phyloP scores from a whole-genome alignment of 2,888 invertebrate genomes.

The Ethmia dodecea region DNA sequence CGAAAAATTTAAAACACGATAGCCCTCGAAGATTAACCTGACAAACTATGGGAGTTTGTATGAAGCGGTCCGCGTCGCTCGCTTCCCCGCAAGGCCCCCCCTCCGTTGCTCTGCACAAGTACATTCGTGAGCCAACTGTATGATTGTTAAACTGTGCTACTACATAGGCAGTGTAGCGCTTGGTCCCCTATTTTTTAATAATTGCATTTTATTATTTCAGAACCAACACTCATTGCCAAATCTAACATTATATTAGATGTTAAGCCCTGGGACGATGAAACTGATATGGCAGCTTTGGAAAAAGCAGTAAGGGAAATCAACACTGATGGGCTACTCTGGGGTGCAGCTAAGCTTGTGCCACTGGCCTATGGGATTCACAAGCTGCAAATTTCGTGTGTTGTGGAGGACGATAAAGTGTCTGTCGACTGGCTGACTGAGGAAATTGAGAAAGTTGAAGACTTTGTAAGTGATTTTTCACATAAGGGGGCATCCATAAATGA shows the following conservation, averaged over 20 bases:
- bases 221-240: constrained; percentile 94
- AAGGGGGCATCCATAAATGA: no score
- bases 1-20: no score
- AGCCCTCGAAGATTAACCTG: no score
- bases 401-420: constrained; percentile 97
- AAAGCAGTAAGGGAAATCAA: constrained; percentile 84
- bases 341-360: constrained; percentile 93
- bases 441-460: constrained; percentile 90
- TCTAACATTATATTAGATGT: constrained; percentile 96
- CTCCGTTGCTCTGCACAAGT: no score
- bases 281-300: constrained; percentile 93
- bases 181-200: no score
- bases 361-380: constrained; percentile 95
- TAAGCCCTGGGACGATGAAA: constrained; percentile 96
- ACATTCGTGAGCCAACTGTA: no score
- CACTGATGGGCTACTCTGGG: constrained; percentile 95
- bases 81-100: no score
- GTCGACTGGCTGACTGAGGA: constrained; percentile 92
- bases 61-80: no score
- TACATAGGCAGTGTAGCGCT: no score
- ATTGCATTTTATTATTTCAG: constrained; percentile 56
- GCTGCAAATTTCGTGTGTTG: constrained; percentile 93
- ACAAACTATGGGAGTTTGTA: no score
- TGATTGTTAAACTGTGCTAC: no score
- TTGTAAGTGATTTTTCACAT: no score